Percentiles rank a stretch among this genome's conserved stretches.
phyloP scores from a whole-genome alignment of 2,888 invertebrate genomes.

The Xanthorhoe spadicearia region DNA sequence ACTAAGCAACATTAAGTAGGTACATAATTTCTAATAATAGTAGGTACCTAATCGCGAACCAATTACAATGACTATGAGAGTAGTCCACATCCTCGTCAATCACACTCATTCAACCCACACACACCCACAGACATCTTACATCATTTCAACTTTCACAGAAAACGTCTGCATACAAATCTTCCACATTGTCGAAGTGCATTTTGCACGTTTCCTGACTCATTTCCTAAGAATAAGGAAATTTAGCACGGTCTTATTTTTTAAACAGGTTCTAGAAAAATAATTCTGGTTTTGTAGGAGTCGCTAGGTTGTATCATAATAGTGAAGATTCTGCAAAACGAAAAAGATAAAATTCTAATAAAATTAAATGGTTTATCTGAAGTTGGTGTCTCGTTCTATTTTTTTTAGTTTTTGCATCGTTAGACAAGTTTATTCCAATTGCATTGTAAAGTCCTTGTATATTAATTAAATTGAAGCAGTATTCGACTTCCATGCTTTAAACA shows the following conservation, averaged over 20 bases:
- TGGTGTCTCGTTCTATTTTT: too few species aligned
- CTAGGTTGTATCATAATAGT: background rate
- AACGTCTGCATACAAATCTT: constrained; percentile 28
- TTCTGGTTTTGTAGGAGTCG: background rate
- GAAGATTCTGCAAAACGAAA: background rate
- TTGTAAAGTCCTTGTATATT: too few species aligned
- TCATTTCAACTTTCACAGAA: constrained; percentile 32
- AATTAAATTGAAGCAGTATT: too few species aligned
- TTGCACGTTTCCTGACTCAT: constrained; percentile 17
- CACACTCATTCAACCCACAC: constrained; percentile 22
- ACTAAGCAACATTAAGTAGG: too few species aligned
- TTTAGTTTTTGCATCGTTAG: too few species aligned
- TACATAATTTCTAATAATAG: background rate
- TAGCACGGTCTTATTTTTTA: background rate
- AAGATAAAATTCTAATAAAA: too few species aligned
- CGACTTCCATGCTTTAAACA: too few species aligned
- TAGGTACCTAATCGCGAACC: constrained; percentile 8
- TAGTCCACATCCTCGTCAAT: constrained; percentile 3
- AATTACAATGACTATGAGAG: constrained; percentile 10
- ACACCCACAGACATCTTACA: constrained; percentile 21
- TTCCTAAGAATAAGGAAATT: constrained; percentile 16
- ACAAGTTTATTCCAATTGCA: too few species aligned
- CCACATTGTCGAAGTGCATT: constrained; percentile 37
- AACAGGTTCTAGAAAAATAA: background rate
- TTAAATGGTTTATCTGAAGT: too few species aligned